A percentile compares a stretch with the other conserved stretches of the same genome.
phyloP scores from a whole-genome alignment of 2,888 invertebrate genomes.

The Conus canariensis region DNA sequence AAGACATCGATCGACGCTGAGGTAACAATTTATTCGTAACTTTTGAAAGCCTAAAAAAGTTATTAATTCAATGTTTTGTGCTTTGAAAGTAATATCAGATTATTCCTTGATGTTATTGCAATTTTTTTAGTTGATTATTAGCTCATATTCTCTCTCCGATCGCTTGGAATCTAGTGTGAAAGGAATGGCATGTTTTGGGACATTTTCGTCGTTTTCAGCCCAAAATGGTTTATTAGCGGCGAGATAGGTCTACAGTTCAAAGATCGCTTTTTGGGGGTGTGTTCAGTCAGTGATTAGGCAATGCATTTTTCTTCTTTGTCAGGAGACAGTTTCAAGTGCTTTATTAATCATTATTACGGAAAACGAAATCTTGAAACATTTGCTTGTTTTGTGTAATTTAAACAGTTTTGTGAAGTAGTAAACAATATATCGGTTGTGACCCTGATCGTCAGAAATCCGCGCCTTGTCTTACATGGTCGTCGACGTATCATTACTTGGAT shows the following conservation, averaged over 20 bases:
- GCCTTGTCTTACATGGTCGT: too few relatives aligned
- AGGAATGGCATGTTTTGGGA: slow-evolving; percentile 48
- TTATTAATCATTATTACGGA: too few relatives aligned
- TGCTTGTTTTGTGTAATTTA: neutral
- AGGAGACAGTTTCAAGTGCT: too few relatives aligned
- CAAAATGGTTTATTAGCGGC: slow-evolving; percentile 54
- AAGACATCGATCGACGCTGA: slow-evolving; percentile 51
- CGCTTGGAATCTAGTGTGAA: slow-evolving; percentile 26
- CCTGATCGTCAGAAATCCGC: too few relatives aligned
- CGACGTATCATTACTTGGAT: too few relatives aligned
- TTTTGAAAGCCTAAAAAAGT: slow-evolving; percentile 49
- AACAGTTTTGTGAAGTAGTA: neutral
- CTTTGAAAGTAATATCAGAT: slow-evolving; percentile 27
- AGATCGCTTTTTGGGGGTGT: slow-evolving; percentile 43
- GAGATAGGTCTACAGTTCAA: slow-evolving; percentile 45
- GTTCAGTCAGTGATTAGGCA: neutral
- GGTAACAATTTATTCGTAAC: slow-evolving; percentile 46
- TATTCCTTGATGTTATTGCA: slow-evolving; percentile 18
- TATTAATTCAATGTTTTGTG: slow-evolving; percentile 1
- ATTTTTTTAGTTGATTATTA: slow-evolving; percentile 23
- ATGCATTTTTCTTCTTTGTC: neutral
- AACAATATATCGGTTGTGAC: too few relatives aligned
- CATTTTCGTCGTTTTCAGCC: slow-evolving; percentile 58
- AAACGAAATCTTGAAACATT: too few relatives aligned
- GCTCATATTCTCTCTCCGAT: neutral